Base-by-base conservation (phyloP, 2,113 vertebrate species). In the Anguilla japonica region DNA sequence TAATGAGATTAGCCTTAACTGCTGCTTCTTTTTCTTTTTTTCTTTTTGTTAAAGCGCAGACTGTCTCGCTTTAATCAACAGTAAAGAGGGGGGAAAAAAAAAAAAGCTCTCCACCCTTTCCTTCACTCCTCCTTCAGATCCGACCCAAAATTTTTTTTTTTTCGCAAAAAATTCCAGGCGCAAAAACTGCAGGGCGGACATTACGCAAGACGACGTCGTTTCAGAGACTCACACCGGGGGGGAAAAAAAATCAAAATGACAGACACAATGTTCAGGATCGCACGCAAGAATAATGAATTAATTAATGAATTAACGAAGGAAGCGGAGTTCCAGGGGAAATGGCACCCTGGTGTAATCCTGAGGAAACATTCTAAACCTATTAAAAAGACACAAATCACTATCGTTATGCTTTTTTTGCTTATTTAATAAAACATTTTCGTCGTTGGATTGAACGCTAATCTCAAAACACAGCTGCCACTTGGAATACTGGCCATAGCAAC, bases 1-100 rank as follows among this genome's bases (percentile, higher is more conserved):
- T 89, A 88, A 89, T 79, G 87, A 88, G 83, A 88, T 87, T 56
- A 86, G 14, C 63, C 20, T 22, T 39, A 85, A 85, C 56, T 20
- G 71, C 22, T 80, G 41, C 41, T 41, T 41, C 26, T 29, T 9
- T 9, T 9, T 9, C 43, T 9, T 41, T 41, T 7, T 29, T 9
- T 9, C 2, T 9, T 1, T 9, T 67, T 67, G 5, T 5, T n/a
- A 18, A 80, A 80, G 40, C 40, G 11, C 79, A 1, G 7, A 34
- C 75, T 8, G 20, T 41, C 79, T 41, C 3, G 1, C 79, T 6
- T 80, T 80, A 80, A 41, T 80, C 79, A 80, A 80, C 14, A 80
- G 79, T 13, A 80, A 75, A 75, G 71, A 75, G n/a, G 71, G n/a
- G 13, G 40, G 4, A 34, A 34, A n/a, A n/a, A n/a, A n/a, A n/a